Evolutionary conservation across 2,113 vertebrate species (phyloP).

Genomic region (Strix aluco): DNA sequence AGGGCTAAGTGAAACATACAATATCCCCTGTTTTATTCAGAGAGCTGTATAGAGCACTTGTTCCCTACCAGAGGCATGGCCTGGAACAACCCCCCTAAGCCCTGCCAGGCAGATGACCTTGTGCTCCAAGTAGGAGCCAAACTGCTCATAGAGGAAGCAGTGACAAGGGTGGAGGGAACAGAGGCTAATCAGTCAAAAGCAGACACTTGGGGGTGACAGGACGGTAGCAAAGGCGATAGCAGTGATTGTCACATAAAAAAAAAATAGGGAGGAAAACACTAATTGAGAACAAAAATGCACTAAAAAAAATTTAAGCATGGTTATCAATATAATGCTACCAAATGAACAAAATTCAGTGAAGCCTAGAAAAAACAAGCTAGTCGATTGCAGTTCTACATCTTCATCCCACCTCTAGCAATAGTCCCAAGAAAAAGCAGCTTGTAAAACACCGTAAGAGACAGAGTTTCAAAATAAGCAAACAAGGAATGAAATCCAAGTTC

Average conservation of each 20-base stretch:
- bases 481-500: background rate
- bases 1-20: background rate
- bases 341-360: background rate
- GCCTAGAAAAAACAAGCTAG: background rate
- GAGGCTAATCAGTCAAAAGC: background rate
- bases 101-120: background rate
- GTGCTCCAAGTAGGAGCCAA: background rate
- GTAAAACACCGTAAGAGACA: background rate
- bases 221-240: background rate
- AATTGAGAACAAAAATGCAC: background rate
- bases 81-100: background rate
- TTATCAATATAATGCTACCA: background rate
- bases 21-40: accelerated
- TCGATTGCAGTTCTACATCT: background rate
- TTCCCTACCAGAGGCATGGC: background rate
- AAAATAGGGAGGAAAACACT: background rate
- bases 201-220: background rate
- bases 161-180: accelerated
- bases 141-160: background rate
- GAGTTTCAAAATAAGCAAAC: background rate
- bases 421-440: background rate
- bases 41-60: background rate
- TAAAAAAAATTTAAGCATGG: too few species aligned
- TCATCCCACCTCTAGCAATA: background rate
- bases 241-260: background rate